Conservation (phyloP, 1,140 invertebrate species). For the Meloidogyne exigua region DNA sequence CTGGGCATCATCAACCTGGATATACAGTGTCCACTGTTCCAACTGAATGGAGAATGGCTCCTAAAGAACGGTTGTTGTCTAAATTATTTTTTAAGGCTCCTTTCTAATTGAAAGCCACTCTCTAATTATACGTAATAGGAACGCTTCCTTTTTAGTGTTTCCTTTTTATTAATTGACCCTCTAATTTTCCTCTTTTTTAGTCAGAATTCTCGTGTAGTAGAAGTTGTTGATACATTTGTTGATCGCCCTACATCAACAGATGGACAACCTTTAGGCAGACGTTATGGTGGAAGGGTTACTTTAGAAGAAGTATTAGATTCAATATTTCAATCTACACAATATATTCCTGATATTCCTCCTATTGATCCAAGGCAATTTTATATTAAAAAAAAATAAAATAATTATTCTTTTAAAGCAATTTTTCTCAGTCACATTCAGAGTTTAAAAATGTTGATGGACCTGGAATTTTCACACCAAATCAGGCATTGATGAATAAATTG, state of each 20-base stretch:
- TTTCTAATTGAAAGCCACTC: too few relatives aligned
- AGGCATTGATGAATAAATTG: conserved; percentile 57
- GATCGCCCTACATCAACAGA: conserved; percentile 27
- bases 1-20: conserved; percentile 39
- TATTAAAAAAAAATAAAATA: conserved; percentile 60
- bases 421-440: conserved; percentile 65
- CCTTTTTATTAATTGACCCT: too few relatives aligned
- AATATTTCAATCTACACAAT: conserved; percentile 65
- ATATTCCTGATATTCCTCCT: conserved; percentile 45
- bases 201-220: conserved; percentile 51
- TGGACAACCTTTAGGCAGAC: conserved; percentile 23
- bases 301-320: conserved; percentile 88
- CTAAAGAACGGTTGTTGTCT: conserved; percentile 24
- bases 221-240: conserved; percentile 62
- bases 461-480: conserved; percentile 57
- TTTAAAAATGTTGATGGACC: conserved; percentile 57
- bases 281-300: conserved; percentile 72
- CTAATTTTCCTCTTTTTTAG: conserved; percentile 19
- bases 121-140: too few relatives aligned
- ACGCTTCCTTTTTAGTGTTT: too few relatives aligned
- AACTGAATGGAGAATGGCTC: conserved; percentile 48
- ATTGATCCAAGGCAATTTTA: conserved; percentile 59
- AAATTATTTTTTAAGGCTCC: not conserved
- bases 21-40: conserved; percentile 63
- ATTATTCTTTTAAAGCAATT: conserved; percentile 78